Conservation (phyloP, 2,888 invertebrate genomes). For the Embidobia sp. region DNA sequence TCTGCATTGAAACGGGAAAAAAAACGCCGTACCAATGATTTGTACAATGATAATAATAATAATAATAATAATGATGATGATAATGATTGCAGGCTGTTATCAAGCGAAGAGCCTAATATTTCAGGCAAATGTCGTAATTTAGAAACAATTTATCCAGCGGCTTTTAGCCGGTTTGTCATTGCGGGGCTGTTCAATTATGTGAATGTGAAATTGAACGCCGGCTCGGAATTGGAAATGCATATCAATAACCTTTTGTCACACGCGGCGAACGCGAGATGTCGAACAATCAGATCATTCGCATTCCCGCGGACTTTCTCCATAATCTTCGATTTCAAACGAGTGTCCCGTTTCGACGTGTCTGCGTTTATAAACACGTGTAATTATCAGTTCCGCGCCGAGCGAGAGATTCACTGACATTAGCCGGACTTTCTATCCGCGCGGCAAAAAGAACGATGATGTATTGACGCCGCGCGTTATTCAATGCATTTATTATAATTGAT, state of each 20-base stretch:
- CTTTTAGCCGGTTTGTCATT: background rate
- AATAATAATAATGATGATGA: too few species aligned
- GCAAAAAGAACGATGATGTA: constrained; percentile 48
- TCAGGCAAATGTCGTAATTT: constrained; percentile 4
- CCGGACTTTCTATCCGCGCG: constrained; percentile 50
- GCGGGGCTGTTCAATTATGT: constrained; percentile 18
- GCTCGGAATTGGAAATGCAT: constrained; percentile 28
- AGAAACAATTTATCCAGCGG: constrained; percentile 3
- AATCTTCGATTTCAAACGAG: constrained; percentile 62
- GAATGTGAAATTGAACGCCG: constrained; percentile 24
- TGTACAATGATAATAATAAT: constrained; percentile 4
- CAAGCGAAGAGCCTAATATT: background rate
- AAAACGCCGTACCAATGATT: constrained; percentile 9
- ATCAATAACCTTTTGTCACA: constrained; percentile 56
- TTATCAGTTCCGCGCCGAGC: constrained; percentile 37
- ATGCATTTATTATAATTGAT: constrained; percentile 57
- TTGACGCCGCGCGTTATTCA: constrained; percentile 48
- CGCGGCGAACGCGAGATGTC: constrained; percentile 43
- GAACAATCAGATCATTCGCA: constrained; percentile 60
- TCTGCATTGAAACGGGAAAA: background rate
- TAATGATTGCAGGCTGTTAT: too few species aligned
- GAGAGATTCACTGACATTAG: constrained; percentile 41
- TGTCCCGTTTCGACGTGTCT: constrained; percentile 53
- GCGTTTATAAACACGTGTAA: constrained; percentile 57
- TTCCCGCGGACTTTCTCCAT: constrained; percentile 55